Percentiles rank a stretch among this genome's conserved stretches.
Conservation (phyloP, 2,888 invertebrate species). For the Cyrtodaria siliqua region DNA sequence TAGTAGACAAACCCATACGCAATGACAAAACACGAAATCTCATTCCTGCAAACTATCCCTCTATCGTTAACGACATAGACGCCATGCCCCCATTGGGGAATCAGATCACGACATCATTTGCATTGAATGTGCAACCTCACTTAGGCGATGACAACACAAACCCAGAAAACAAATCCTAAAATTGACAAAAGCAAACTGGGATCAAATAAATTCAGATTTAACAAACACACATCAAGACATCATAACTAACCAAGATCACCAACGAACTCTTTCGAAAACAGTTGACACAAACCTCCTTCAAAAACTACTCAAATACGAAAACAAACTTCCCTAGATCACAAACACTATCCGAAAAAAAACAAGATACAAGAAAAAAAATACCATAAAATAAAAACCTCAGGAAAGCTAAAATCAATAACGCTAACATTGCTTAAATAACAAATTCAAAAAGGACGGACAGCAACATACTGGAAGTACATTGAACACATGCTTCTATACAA, state of each 20-base stretch:
- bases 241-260: neutral
- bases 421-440: neutral
- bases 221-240: neutral
- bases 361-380: neutral
- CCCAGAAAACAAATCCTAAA: conserved; percentile 5
- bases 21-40: conserved; percentile 3
- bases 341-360: conserved; percentile 3
- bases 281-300: neutral
- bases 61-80: conserved; percentile 13
- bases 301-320: neutral
- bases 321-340: conserved; percentile 5
- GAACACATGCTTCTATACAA: neutral
- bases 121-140: conserved; percentile 1
- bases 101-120: conserved; percentile 13
- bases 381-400: neutral
- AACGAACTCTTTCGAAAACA: neutral
- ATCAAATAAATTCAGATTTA: conserved; percentile 4
- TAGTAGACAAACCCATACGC: conserved; percentile 2
- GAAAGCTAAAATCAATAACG: neutral
- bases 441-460: neutral
- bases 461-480: neutral
- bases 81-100: conserved; percentile 16
- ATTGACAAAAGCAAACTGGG: conserved; percentile 26
- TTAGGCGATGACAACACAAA: conserved; percentile 16
- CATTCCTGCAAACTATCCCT: conserved; percentile 3